These are phyloP conservation scores for Schizopygopsis pylzovi DNA, from an alignment of 2,797 vertebrate genomes.

Conservation along the genomic window DNA sequence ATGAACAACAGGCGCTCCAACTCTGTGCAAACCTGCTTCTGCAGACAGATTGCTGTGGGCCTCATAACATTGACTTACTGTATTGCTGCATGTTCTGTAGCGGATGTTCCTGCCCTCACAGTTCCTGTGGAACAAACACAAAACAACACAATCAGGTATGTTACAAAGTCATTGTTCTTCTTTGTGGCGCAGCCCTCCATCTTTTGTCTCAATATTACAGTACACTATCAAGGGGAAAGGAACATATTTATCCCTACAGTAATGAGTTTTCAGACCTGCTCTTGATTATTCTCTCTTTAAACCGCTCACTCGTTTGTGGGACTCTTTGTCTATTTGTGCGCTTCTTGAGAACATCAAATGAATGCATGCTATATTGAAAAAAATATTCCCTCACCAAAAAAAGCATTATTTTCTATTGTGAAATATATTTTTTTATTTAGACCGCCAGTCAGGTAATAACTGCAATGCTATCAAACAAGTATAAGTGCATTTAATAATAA, in stretches of 20 bases:
- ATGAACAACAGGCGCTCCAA: background rate
- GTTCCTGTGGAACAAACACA: slow-evolving; percentile 77
- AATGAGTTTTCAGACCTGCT: background rate
- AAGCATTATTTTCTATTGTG: background rate
- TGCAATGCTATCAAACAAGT: background rate
- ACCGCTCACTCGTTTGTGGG: background rate
- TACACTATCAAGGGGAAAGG: background rate
- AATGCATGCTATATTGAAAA: background rate
- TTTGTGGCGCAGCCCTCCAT: too few species aligned
- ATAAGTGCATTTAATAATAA: background rate
- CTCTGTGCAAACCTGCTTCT: background rate
- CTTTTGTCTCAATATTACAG: too few species aligned
- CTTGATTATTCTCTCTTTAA: background rate
- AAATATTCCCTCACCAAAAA: background rate
- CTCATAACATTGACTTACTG: slow-evolving; percentile 65
- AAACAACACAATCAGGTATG: slow-evolving; percentile 1
- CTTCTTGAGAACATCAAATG: background rate
- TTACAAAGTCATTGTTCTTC: background rate
- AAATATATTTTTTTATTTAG: background rate
- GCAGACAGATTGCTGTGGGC: background rate
- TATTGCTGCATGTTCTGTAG: slow-evolving; percentile 92
- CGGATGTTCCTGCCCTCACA: slow-evolving; percentile 93
- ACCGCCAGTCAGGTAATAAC: background rate
- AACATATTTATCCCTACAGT: background rate
- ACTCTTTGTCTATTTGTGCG: background rate